Percentiles rank a stretch among this genome's conserved stretches.
Evolutionary conservation across 2,797 vertebrate genomes (phyloP).

Genomic region (Chelmon rostratus): DNA sequence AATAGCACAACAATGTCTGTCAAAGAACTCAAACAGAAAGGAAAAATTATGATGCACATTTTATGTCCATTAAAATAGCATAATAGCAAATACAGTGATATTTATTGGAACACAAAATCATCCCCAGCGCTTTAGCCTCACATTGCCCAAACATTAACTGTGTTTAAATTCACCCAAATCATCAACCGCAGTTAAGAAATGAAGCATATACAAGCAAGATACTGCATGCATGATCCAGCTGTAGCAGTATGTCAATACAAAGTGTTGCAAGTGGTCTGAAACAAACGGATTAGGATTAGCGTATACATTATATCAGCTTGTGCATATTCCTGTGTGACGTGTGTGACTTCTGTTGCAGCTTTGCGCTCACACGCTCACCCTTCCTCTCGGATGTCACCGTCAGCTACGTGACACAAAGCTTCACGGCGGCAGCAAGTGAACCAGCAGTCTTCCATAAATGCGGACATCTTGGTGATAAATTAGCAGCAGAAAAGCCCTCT

Average conservation of each 20-base stretch:
- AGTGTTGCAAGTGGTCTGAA: constrained; percentile 6
- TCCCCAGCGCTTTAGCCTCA: not conserved
- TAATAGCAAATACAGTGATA: constrained; percentile 5
- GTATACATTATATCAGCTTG: constrained; percentile 12
- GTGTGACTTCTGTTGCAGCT: constrained; percentile 24
- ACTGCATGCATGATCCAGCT: constrained; percentile 11
- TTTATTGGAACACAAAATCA: not conserved
- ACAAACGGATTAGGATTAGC: constrained; percentile 9
- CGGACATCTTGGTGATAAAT: constrained; percentile 34
- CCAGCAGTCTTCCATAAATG: constrained; percentile 75
- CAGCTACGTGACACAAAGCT: constrained; percentile 17
- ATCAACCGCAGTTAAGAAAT: not conserved
- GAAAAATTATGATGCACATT: not conserved
- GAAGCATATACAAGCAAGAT: not conserved
- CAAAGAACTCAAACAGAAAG: constrained; percentile 1
- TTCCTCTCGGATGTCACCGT: constrained; percentile 35
- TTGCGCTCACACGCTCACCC: not conserved
- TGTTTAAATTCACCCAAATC: not conserved
- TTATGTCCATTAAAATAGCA: constrained; percentile 3
- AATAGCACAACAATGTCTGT: constrained; percentile 18
- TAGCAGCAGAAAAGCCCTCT: constrained; percentile 23
- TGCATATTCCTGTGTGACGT: constrained; percentile 17
- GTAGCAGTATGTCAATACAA: not conserved
- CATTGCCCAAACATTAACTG: not conserved
- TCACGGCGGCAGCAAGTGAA: constrained; percentile 46